Conservation (phyloP, 2,888 invertebrate species). For the Frankliniella fusca region DNA sequence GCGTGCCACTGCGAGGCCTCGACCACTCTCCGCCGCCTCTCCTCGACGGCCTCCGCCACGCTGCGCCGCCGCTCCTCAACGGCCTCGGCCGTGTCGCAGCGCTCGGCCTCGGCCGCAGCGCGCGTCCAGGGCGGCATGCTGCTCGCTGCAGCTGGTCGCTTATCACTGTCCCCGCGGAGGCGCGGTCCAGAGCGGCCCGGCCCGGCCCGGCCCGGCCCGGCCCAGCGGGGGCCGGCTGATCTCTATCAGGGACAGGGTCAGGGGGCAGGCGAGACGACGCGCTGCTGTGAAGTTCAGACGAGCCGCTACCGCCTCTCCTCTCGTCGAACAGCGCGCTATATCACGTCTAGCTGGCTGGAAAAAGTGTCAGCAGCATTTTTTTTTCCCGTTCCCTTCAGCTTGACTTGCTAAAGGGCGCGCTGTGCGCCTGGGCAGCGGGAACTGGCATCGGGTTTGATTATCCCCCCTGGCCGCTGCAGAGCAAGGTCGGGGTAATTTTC, state of each 20-base stretch:
- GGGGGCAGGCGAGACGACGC: too few relatives aligned
- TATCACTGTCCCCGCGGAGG: neutral
- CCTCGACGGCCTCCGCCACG: neutral
- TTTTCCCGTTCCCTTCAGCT: too few relatives aligned
- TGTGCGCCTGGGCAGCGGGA: too few relatives aligned
- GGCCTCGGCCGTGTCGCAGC: neutral
- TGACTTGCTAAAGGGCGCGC: too few relatives aligned
- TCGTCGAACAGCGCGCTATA: too few relatives aligned
- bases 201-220: neutral
- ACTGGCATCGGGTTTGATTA: too few relatives aligned
- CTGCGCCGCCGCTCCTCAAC: neutral
- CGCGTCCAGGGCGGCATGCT: neutral
- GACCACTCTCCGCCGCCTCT: neutral
- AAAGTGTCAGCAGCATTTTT: too few relatives aligned
- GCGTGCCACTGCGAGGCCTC: neutral
- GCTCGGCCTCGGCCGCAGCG: neutral
- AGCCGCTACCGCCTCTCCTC: too few relatives aligned
- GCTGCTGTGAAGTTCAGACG: too few relatives aligned
- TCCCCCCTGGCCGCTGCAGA: too few relatives aligned
- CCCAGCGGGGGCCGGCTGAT: neutral
- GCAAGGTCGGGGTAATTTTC: conserved; percentile 3
- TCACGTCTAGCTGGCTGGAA: too few relatives aligned
- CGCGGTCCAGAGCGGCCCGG: neutral
- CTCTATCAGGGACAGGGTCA: too few relatives aligned
- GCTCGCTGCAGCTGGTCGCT: neutral